phyloP scores from a whole-genome alignment of 2,797 vertebrate species.

The Falco concolor region DNA sequence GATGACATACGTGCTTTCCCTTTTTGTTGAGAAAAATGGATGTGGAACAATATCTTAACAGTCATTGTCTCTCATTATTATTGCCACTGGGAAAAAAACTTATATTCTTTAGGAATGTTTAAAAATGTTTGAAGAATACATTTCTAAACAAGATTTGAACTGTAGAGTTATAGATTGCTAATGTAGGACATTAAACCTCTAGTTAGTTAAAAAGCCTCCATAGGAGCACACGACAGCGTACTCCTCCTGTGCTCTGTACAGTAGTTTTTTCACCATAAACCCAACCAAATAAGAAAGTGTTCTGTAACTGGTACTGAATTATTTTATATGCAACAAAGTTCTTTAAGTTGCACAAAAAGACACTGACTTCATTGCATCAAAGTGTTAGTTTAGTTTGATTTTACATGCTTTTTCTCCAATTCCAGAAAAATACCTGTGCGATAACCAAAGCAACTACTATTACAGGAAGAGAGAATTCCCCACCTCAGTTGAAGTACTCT shows the following conservation, averaged over 20 bases:
- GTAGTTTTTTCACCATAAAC: background rate
- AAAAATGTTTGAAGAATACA: background rate
- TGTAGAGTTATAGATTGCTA: background rate
- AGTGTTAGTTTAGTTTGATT: background rate
- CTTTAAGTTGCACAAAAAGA: background rate
- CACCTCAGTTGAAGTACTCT: background rate
- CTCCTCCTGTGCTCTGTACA: rapidly evolving
- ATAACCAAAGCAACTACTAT: background rate
- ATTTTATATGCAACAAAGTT: background rate
- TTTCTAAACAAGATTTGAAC: background rate
- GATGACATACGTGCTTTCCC: rapidly evolving
- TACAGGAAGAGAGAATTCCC: background rate
- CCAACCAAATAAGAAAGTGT: background rate
- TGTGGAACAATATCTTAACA: background rate
- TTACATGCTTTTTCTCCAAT: background rate
- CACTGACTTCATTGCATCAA: background rate
- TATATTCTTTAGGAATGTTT: background rate
- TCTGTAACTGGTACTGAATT: background rate
- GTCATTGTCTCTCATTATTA: background rate
- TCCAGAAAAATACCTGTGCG: background rate
- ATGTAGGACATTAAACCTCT: background rate
- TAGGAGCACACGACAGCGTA: background rate
- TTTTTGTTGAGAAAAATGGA: background rate
- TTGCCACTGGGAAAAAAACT: background rate
- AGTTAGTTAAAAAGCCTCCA: background rate